Evolutionary conservation across 2,888 invertebrate genomes (phyloP).

Genomic region (Macrophya annulata): DNA sequence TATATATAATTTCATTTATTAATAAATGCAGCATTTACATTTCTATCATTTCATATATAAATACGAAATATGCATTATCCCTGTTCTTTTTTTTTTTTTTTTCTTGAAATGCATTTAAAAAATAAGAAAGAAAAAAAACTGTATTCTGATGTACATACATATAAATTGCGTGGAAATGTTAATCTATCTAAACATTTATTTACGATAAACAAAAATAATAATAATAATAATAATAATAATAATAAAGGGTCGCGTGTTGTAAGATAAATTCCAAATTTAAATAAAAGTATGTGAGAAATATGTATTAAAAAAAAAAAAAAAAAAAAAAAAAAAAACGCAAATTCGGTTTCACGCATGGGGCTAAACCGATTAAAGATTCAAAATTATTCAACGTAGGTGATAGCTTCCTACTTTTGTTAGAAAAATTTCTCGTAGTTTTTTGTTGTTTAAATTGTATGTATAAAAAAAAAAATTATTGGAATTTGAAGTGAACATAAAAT

Average conservation of each 20-base stretch:
- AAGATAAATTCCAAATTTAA: constrained; percentile 57
- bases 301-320: not conserved
- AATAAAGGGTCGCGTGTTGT: constrained; percentile 11
- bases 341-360: not conserved
- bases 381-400: constrained; percentile 19
- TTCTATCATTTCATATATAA: not conserved
- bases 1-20: constrained; percentile 35
- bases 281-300: not conserved
- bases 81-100: constrained; percentile 19
- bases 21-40: constrained; percentile 37
- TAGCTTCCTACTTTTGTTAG: not conserved
- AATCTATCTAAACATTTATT: constrained; percentile 4
- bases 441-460: not conserved
- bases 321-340: not conserved
- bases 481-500: not conserved
- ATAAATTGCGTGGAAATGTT: not conserved
- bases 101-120: not conserved
- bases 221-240: constrained; percentile 56
- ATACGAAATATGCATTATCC: constrained; percentile 7
- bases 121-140: not conserved
- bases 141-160: not conserved
- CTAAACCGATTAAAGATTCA: not conserved
- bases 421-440: not conserved
- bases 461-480: not conserved
- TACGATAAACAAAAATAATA: constrained; percentile 58